phyloP scores from a whole-genome alignment of 2,113 vertebrate species.

The Istiophorus platypterus region DNA sequence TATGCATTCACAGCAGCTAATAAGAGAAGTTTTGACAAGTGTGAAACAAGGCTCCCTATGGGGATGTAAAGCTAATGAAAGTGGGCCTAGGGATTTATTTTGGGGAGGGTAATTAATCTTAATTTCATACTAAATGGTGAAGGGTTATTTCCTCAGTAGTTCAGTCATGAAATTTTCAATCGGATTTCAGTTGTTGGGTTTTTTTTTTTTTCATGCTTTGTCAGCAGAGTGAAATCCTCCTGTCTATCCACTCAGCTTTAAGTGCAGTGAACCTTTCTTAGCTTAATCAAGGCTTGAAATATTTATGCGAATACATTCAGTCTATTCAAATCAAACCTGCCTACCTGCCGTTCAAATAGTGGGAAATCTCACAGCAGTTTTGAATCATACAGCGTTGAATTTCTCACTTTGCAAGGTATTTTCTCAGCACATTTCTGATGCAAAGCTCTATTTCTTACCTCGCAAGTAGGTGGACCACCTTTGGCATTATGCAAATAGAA shows the following conservation, averaged over 20 bases:
- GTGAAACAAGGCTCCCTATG: conserved; percentile 31
- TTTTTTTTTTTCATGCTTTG: conserved; percentile 46
- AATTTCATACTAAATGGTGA: conserved; percentile 57
- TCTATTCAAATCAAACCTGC: conserved; percentile 54
- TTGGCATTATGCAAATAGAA: conserved; percentile 57
- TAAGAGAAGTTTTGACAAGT: conserved; percentile 16
- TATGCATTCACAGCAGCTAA: conserved; percentile 21
- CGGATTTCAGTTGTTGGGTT: conserved; percentile 58
- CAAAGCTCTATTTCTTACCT: conserved; percentile 57
- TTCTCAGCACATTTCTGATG: conserved; percentile 49
- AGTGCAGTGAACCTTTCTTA: conserved; percentile 47
- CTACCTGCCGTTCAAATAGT: conserved; percentile 32
- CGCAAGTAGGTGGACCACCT: conserved; percentile 45
- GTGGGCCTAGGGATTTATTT: conserved; percentile 42
- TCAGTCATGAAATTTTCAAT: conserved; percentile 60
- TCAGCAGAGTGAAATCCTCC: conserved; percentile 52
- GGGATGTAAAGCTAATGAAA: conserved; percentile 49
- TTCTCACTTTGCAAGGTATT: conserved; percentile 59
- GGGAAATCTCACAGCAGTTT: conserved; percentile 44
- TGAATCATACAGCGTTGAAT: conserved; percentile 53
- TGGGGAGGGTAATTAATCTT: conserved; percentile 58
- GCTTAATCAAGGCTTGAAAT: conserved; percentile 68
- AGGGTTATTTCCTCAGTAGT: conserved; percentile 54
- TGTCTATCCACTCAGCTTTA: conserved; percentile 34
- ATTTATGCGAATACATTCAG: conserved; percentile 58